These are phyloP conservation scores for Myiagra hebetior DNA, from an alignment of 2,113 vertebrate species.

Conservation along the genomic window DNA sequence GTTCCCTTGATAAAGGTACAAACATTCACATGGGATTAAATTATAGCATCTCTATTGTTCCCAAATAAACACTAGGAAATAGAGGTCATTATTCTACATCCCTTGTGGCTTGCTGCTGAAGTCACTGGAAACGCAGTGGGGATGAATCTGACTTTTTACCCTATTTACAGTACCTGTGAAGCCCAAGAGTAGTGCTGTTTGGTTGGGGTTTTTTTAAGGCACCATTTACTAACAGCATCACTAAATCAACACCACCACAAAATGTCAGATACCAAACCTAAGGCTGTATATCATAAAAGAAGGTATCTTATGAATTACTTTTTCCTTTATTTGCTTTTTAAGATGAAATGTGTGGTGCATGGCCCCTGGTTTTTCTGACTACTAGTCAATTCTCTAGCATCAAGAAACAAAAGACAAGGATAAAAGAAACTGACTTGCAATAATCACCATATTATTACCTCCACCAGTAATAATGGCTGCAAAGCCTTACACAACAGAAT, in stretches of 20 bases:
- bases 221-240: background rate
- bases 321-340: background rate
- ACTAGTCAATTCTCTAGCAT: background rate
- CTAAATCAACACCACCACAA: background rate
- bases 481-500: background rate
- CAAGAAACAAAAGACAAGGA: background rate
- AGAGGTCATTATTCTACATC: background rate
- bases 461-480: constrained; percentile 15
- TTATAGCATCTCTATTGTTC: background rate
- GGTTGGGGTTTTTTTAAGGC: background rate
- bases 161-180: background rate
- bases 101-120: background rate
- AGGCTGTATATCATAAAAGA: background rate
- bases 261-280: background rate
- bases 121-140: background rate
- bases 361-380: background rate
- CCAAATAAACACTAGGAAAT: background rate
- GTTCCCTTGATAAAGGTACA: background rate
- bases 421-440: background rate
- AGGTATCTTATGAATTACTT: background rate
- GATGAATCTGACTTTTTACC: background rate
- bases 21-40: constrained; percentile 2
- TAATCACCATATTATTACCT: constrained; percentile 7
- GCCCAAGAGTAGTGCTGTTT: background rate
- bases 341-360: background rate